phyloP scores from a whole-genome alignment of 2,888 invertebrate genomes.

The Tuberolachnus salignus region DNA sequence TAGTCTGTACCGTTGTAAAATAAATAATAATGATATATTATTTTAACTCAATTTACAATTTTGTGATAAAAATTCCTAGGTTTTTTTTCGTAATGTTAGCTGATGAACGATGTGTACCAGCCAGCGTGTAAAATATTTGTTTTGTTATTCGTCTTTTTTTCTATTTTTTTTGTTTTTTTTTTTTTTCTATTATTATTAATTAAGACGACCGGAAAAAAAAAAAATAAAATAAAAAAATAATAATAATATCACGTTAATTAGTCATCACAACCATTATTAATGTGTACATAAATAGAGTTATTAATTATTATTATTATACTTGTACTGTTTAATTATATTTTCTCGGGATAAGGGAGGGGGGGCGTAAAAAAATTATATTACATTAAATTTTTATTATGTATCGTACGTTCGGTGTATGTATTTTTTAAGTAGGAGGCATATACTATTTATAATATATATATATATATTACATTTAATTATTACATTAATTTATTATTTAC shows the following conservation, averaged over 20 bases:
- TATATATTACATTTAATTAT: neutral
- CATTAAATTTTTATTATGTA: slow-evolving; percentile 21
- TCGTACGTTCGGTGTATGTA: too few species aligned
- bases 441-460: neutral
- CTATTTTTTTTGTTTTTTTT: slow-evolving; percentile 38
- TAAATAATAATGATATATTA: neutral
- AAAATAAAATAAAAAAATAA: too few species aligned
- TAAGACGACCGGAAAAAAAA: slow-evolving; percentile 34
- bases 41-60: slow-evolving; percentile 43
- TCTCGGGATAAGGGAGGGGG: too few species aligned
- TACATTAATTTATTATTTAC: slow-evolving; percentile 36
- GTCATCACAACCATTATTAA: slow-evolving; percentile 41
- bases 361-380: neutral
- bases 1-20: slow-evolving; percentile 28
- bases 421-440: slow-evolving; percentile 25
- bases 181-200: slow-evolving; percentile 42
- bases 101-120: neutral
- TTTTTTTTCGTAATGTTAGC: slow-evolving; percentile 34
- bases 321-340: slow-evolving; percentile 32
- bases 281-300: too few species aligned
- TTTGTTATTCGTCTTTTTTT: slow-evolving; percentile 40
- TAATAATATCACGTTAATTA: slow-evolving; percentile 52
- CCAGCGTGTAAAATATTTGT: slow-evolving; percentile 25
- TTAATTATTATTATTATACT: too few species aligned
- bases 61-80: slow-evolving; percentile 53